Evolutionary conservation across 2,113 vertebrate genomes (phyloP), one percentile per base, ranked within the genome.

Genomic region (Zosterops hypoxanthus): DNA sequence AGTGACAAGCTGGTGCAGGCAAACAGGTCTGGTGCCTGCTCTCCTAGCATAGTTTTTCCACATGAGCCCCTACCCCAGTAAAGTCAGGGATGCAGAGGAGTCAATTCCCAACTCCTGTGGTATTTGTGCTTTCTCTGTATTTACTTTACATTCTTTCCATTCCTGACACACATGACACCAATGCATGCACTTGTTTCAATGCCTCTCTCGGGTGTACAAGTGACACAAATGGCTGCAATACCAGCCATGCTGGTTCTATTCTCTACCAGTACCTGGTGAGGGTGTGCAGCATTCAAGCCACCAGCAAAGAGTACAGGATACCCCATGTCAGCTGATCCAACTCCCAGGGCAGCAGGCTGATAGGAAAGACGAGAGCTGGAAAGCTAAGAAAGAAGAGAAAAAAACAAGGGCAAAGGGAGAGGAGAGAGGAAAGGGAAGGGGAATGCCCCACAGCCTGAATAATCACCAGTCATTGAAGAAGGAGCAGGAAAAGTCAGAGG

Each of bases 341-440:
- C 94, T 97, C 98, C 98, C 76, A 98, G 94, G 88, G 97, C 96
- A 66, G 98, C 96, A 95, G 99, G 98, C 97, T 99, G 99, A 98
- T 98, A 99, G 88, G 98, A 99, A 96, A 99, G 97, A 96, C 99
- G 99, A 97, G 99, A 99, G 90, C 98, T 98, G 91, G 98, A 99
- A 92, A 99, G 99, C 99, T 99, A 88, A 97, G 97, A 97, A 86
- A 95, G 92, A 91, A 95, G 86, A 98, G 95, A 98, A 96, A 97
- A 96, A 96, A 96, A 95, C 95, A 93, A 97, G 95, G 84, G 97
- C 88, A 94, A 92, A 94, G 95, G 95, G 94, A 88, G 92, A 94
- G 88, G 95, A 84, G 72, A 86, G 64, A 81, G 90, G 77, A 77
- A 91, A 75, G 50, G 91, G 64, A 95, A 94, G 76, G 59, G 88